phyloP scores from a whole-genome alignment of 2,888 invertebrate genomes.

The Conomelus anceps region DNA sequence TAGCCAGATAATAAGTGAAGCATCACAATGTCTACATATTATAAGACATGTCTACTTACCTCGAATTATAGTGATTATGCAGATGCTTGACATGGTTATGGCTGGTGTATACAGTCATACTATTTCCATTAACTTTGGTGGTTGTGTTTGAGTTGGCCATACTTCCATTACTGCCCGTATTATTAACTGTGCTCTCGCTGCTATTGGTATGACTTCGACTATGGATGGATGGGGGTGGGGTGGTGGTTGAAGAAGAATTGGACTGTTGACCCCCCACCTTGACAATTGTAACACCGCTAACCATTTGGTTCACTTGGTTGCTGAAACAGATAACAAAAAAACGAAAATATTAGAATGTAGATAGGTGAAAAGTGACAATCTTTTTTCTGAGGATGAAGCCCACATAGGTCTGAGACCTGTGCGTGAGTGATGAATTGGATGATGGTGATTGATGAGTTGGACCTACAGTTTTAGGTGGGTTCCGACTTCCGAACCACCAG shows the following conservation, averaged over 20 bases:
- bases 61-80: not conserved
- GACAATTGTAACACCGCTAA: constrained; percentile 72
- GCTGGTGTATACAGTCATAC: not conserved
- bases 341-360: not conserved
- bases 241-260: constrained; percentile 1
- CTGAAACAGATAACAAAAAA: constrained; percentile 39
- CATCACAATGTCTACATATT: not conserved
- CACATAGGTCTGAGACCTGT: no score
- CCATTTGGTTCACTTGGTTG: constrained; percentile 60
- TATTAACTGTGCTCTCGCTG: constrained; percentile 22
- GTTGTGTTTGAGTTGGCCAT: not conserved
- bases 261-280: constrained; percentile 53
- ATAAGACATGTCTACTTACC: not conserved
- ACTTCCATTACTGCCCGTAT: constrained; percentile 21
- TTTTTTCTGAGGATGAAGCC: no score
- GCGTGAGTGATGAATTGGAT: no score
- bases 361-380: no score
- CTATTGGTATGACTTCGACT: constrained; percentile 22
- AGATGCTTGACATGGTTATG: not conserved
- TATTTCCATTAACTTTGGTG: not conserved
- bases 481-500: no score
- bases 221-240: not conserved
- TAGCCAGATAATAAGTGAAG: no score
- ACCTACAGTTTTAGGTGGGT: no score
- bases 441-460: no score